A percentile compares a stretch with the other conserved stretches of the same genome.
phyloP scores from a whole-genome alignment of 2,113 vertebrate species.

The Turnix velox region DNA sequence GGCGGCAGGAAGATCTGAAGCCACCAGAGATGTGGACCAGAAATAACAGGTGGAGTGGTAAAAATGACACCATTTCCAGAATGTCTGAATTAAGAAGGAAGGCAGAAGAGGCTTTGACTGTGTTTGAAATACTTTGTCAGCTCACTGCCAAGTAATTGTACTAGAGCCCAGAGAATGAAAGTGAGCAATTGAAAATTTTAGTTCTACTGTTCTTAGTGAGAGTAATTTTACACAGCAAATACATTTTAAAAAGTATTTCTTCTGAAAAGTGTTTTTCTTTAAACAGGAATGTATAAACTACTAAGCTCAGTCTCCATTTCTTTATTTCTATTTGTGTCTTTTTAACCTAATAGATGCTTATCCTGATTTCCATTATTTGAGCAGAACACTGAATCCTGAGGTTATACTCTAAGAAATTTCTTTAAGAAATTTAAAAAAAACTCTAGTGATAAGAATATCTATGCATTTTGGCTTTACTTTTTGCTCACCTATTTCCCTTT shows the following conservation, averaged over 20 bases:
- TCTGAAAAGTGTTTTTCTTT: not conserved
- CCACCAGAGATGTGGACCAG: slow-evolving; percentile 13
- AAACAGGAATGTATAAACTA: not conserved
- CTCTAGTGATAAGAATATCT: not conserved
- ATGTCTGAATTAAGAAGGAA: slow-evolving; percentile 50
- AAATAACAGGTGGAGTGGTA: slow-evolving; percentile 34
- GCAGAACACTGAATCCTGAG: not conserved
- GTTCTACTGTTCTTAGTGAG: not conserved
- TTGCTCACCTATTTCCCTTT: not conserved
- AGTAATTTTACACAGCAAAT: not conserved
- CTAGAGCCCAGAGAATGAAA: not conserved
- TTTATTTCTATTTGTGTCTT: not conserved
- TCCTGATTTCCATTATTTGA: not conserved
- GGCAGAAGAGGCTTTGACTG: not conserved
- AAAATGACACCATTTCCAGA: slow-evolving; percentile 45
- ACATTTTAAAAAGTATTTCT: not conserved
- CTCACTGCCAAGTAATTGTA: not conserved
- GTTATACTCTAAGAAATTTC: not conserved
- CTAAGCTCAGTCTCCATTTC: not conserved
- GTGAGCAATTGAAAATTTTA: not conserved
- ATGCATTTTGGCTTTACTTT: too few relatives aligned
- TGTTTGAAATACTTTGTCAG: slow-evolving; percentile 25
- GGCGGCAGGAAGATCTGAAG: slow-evolving; percentile 48
- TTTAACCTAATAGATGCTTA: not conserved
- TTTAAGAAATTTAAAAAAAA: not conserved